Base-by-base conservation (phyloP, 2,797 vertebrate species). In the Tenualosa thibaudeaui region DNA sequence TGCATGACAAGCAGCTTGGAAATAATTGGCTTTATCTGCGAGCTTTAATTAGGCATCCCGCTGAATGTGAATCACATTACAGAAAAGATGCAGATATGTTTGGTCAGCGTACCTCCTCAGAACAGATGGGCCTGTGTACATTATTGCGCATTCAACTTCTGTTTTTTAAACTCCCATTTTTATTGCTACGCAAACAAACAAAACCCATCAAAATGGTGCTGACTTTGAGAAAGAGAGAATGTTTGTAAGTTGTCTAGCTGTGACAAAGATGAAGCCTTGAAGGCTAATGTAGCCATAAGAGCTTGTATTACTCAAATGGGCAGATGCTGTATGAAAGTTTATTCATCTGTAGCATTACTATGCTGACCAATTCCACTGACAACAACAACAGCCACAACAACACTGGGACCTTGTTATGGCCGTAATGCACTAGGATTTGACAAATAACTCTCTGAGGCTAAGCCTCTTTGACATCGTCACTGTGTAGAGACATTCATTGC, bases 1-100 rank as follows among this genome's bases (percentile, higher is more conserved):
- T 43, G 37, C 85, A 82, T 83, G 83, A 87, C 85, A 90, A 84
- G 51, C 87, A 81, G 62, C 84, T 84, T 83, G 56, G 46, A 43
- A 81, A 90, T 85, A 82, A 90, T 85, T 88, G 84, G 40, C 86
- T 89, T 88, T 89, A 84, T 85, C 84, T 88, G 87, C 87, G 58
- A 68, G 65, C 86, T 90, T 90, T 91, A 91, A 93, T 93, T 91
- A 91, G 89, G 88, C 88, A 87, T 92, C 83, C 86, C 85, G 86
- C 88, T 87, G 89, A 90, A 91, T 87, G 88, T 58, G 83, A 90
- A 89, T 89, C 84, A 85, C 87, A 85, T 89, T 88, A 88, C 84
- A 91, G 58, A 92, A 92, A 92, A 92, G 87, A 88, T 89, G 91
- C 90, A 90, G 91, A 92, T 93, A 92, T 90, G 87, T 90, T 90